phyloP scores from a whole-genome alignment of 2,113 vertebrate species.

The Ageneiosus marmoratus region DNA sequence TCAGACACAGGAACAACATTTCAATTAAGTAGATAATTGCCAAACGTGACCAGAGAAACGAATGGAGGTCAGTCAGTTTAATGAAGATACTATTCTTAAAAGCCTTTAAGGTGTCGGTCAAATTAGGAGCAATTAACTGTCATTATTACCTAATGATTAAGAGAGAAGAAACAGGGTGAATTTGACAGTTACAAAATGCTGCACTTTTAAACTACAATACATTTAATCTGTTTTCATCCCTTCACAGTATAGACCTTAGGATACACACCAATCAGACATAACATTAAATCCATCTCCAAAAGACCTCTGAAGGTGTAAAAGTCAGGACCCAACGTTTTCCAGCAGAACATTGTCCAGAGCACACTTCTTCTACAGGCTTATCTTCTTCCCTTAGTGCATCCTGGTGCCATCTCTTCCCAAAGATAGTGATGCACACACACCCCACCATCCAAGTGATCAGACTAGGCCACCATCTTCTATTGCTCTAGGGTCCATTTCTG shows the following conservation, averaged over 20 bases:
- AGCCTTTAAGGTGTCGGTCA: constrained; percentile 23
- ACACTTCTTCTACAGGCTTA: too few species aligned
- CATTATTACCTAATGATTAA: constrained; percentile 21
- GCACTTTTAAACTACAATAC: neutral
- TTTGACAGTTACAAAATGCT: constrained; percentile 8
- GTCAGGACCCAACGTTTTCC: too few species aligned
- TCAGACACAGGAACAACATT: constrained; percentile 63
- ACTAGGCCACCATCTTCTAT: too few species aligned
- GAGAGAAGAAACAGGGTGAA: neutral
- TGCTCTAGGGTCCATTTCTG: too few species aligned
- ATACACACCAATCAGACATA: too few species aligned
- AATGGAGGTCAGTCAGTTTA: constrained; percentile 46
- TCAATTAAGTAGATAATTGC: constrained; percentile 64
- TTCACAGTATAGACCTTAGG: neutral
- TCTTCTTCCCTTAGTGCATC: too few species aligned
- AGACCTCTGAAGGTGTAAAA: too few species aligned
- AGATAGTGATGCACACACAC: too few species aligned
- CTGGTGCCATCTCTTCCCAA: too few species aligned
- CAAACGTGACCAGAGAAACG: constrained; percentile 54
- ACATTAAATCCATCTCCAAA: too few species aligned
- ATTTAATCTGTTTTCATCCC: neutral
- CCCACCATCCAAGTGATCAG: too few species aligned
- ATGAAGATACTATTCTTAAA: constrained; percentile 51
- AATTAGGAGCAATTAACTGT: constrained; percentile 32
- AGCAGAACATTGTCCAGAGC: too few species aligned